Evolutionary conservation across 2,797 vertebrate species (phyloP), one percentile per base, ranked within the genome.

Genomic region (Hyperoplus lanceolatus): DNA sequence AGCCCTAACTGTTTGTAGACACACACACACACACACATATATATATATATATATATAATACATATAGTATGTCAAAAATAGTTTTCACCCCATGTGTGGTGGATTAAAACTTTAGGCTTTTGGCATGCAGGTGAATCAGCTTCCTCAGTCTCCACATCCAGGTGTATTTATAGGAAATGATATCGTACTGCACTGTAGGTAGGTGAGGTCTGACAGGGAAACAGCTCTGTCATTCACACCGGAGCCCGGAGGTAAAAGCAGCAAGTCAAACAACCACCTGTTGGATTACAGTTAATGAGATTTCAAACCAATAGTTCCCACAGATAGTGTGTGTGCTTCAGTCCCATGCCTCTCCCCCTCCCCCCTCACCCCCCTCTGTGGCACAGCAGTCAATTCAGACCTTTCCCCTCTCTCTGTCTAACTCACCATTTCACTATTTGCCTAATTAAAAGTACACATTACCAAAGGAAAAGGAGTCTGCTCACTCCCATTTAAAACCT

Each of bases 201-300:
- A 29, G 29, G 29, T 29, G 29, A 56, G 50, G 70, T 65, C 43
- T 48, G 46, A 55, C 60, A 62, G 71, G 46, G 55, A 59, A 77
- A 66, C 66, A 66, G 62, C 61, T 83, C 49, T 62, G 66, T 69
- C 71, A 36, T 70, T 75, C 53, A 66, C n/a, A 48, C 50, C 42
- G 42, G 62, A 80, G 51, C 85, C 92, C 90, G 81, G 90, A 90
- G 92, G 88, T 87, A 65, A 91, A 93, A 90, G 92, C 91, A 90
- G 81, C 86, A 90, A 29, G 83, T 85, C 91, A 90, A 91, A 82
- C 43, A 91, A 82, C 43, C 87, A 90, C 90, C 85, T 79, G 88
- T 49, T 73, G 75, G 83, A 89, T 92, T 87, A 29, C 53, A 50
- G 21, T 93, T 90, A 93, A 94, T 95, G 90, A 94, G 91, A 94